phyloP scores from a whole-genome alignment of 2,888 invertebrate genomes.

The Cosmopolites sordidus region DNA sequence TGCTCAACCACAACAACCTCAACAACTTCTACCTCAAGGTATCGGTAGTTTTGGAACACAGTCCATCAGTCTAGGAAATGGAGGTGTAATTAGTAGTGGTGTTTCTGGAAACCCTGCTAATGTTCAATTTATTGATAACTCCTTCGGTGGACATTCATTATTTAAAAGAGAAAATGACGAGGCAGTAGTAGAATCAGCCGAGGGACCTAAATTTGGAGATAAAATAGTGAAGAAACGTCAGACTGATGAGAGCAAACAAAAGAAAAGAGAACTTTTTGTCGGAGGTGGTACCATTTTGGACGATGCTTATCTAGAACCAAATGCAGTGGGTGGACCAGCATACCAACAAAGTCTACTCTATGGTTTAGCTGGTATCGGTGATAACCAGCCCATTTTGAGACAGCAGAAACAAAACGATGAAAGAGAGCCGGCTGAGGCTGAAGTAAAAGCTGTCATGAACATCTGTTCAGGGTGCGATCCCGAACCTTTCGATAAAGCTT shows the following conservation, averaged over 20 bases:
- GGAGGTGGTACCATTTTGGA: constrained; percentile 67
- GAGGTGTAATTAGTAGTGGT: constrained; percentile 4
- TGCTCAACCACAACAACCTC: constrained; percentile 24
- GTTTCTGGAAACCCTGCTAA: constrained; percentile 54
- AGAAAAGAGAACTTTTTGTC: constrained; percentile 64
- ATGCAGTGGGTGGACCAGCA: constrained; percentile 35
- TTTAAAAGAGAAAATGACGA: constrained; percentile 48
- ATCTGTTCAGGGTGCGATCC: constrained; percentile 70
- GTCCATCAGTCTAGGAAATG: constrained; percentile 8
- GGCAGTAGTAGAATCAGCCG: constrained; percentile 4
- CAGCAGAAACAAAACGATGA: constrained; percentile 66
- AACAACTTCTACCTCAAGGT: constrained; percentile 29
- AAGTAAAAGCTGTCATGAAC: constrained; percentile 75
- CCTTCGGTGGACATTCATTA: constrained; percentile 49
- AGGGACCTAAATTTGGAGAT: constrained; percentile 28
- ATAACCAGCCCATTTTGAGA: constrained; percentile 56
- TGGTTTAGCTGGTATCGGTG: constrained; percentile 68
- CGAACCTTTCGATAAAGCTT: constrained; percentile 77
- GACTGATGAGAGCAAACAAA: constrained; percentile 29
- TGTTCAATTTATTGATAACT: constrained; percentile 60
- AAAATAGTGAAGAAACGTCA: constrained; percentile 31
- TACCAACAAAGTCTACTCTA: constrained; percentile 55
- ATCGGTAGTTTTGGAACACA: constrained; percentile 18
- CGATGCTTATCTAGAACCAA: constrained; percentile 48
- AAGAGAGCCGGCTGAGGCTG: constrained; percentile 77